A percentile compares a stretch with the other conserved stretches of the same genome.
These are phyloP conservation scores for Caretta caretta DNA, from an alignment of 2,113 vertebrate species.

Conservation along the genomic window DNA sequence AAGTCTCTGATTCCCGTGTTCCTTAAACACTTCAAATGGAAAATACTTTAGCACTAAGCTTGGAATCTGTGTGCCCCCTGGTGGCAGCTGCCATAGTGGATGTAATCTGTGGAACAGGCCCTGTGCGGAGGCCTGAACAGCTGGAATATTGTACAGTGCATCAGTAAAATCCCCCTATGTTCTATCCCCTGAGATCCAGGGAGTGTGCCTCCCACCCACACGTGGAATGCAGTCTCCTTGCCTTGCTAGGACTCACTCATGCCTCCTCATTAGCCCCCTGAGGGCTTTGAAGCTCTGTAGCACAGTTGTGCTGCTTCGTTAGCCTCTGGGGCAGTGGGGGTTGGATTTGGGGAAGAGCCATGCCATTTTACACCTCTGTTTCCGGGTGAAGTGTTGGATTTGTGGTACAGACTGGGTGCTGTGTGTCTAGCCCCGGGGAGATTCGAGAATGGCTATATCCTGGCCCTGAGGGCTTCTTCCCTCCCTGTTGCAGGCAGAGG, in stretches of 20 bases:
- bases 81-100: not conserved
- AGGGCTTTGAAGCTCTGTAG: not conserved
- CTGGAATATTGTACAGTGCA: not conserved
- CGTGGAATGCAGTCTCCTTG: too few species aligned
- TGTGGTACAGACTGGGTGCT: not conserved
- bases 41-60: not conserved
- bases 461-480: not conserved
- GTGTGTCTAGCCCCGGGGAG: accelerated
- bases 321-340: not conserved
- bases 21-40: not conserved
- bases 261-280: not conserved
- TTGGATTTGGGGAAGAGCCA: not conserved
- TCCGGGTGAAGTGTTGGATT: not conserved
- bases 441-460: not conserved
- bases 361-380: not conserved
- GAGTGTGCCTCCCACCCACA: not conserved
- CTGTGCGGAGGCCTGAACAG: not conserved
- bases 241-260: not conserved
- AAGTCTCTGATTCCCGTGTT: not conserved
- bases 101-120: not conserved
- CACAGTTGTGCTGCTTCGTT: not conserved
- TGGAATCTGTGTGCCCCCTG: too few species aligned
- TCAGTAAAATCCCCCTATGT: not conserved
- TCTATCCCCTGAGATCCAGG: not conserved
- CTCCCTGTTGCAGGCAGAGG: constrained; percentile 83